These are phyloP conservation scores for Atopsyche davidsoni DNA, from an alignment of 1,140 invertebrate species.

Conservation along the genomic window DNA sequence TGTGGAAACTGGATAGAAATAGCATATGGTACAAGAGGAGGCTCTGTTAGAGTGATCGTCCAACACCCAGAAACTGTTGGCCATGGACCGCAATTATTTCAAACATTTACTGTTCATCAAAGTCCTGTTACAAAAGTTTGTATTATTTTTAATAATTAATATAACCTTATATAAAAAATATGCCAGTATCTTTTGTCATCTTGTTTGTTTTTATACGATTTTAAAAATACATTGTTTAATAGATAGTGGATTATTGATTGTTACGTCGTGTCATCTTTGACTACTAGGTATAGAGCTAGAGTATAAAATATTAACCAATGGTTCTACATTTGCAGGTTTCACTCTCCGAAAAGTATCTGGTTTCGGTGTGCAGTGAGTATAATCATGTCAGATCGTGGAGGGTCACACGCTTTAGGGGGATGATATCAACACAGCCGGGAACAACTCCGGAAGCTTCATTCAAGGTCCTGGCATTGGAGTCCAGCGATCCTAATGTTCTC, in stretches of 20 bases:
- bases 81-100: slow-evolving; percentile 94
- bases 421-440: slow-evolving; percentile 97
- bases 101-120: slow-evolving; percentile 97
- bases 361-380: slow-evolving; percentile 96
- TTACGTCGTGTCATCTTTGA: too few relatives aligned
- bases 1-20: slow-evolving; percentile 99
- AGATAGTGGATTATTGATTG: too few relatives aligned
- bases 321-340: slow-evolving; percentile 77
- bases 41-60: slow-evolving; percentile 93
- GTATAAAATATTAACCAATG: too few relatives aligned
- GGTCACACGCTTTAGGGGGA: slow-evolving; percentile 88
- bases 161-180: too few relatives aligned
- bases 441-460: slow-evolving; percentile 95
- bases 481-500: slow-evolving; percentile 44
- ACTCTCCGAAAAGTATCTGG: slow-evolving; percentile 92
- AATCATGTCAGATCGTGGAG: slow-evolving; percentile 97
- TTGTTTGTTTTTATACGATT: slow-evolving; percentile 15
- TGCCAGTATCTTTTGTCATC: too few relatives aligned
- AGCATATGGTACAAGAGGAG: slow-evolving; percentile 94
- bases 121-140: slow-evolving; percentile 93
- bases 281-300: too few relatives aligned
- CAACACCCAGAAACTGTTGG: slow-evolving; percentile 98
- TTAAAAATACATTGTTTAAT: too few relatives aligned
- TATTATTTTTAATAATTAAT: too few relatives aligned
- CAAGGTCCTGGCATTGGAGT: slow-evolving; percentile 89